Conservation (phyloP, 2,113 vertebrate species). For the Herpetotheres cachinnans region DNA sequence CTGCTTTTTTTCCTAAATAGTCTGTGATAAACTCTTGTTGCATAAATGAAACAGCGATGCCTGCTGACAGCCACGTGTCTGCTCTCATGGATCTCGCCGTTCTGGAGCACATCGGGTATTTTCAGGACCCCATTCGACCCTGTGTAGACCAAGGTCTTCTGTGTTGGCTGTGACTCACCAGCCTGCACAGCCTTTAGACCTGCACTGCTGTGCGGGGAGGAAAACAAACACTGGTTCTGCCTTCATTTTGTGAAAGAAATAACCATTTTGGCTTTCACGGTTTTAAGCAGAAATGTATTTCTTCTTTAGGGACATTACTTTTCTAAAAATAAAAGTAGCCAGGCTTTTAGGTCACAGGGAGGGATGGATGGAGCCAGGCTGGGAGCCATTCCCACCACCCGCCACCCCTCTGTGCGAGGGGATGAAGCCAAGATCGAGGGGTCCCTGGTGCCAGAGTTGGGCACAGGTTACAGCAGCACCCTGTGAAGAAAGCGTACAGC, state of each 20-base stretch:
- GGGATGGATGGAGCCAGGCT: not conserved
- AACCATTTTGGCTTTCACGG: fast-evolving
- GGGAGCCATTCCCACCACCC: not conserved
- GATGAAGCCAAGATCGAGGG: not conserved
- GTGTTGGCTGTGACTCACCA: not conserved
- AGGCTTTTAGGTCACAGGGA: not conserved
- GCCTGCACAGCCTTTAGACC: too few species aligned
- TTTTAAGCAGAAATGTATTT: not conserved
- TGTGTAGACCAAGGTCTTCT: not conserved
- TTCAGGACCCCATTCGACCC: not conserved
- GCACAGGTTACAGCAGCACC: not conserved
- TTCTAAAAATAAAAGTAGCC: not conserved
- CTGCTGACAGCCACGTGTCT: not conserved
- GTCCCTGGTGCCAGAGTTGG: not conserved
- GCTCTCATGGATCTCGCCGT: fast-evolving
- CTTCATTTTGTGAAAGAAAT: not conserved
- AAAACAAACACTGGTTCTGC: not conserved
- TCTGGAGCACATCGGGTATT: fast-evolving
- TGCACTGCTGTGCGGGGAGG: not conserved
- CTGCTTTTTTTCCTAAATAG: too few species aligned
- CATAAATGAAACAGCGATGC: fast-evolving
- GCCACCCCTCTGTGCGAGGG: fast-evolving
- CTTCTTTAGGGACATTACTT: not conserved
- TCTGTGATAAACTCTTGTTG: too few species aligned
- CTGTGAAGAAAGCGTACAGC: not conserved